Base-by-base conservation (phyloP, 2,113 vertebrate genomes). In the Hassar affinis region DNA sequence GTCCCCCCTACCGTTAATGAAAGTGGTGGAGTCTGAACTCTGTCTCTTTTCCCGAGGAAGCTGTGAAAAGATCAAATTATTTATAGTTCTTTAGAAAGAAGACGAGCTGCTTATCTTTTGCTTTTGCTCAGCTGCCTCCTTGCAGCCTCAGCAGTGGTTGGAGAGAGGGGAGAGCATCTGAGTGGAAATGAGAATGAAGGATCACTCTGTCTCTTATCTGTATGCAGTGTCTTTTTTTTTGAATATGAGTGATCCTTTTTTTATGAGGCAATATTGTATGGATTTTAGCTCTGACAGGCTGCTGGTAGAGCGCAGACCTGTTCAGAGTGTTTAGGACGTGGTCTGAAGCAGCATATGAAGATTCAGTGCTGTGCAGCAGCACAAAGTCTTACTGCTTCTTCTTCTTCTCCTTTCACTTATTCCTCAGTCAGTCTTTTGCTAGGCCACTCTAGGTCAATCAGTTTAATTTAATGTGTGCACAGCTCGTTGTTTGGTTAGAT, bases 31-130 rank as follows among this genome's bases (percentile, higher is more conserved):
- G 52, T 79, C 49, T 83, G 86, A 85, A 82, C 79, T 81, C 85
- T 84, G 82, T 90, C 84, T 77, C 81, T 35, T 79, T 79, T 69
- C 88, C 87, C 81, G 85, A 78, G 82, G 87, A 91, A 83, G 86
- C 89, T 87, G 85, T 87, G 90, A 92, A 92, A 93, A 90, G 87
- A 92, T 85, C 86, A 88, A 85, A 91, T 94, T 93, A 93, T 93
- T 93, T 93, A 91, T 91, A 88, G 90, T 87, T 35, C 78, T 8
- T 57, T 59, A 81, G 86, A 90, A 89, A 91, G 82, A 76, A 88
- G 90, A 81, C 35, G n/a, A 85, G 85, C 86, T 87, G 86, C 91
- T 92, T 90, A 92, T 93, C 92, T 91, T 90, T 90, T 88, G 86
- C 80, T 57, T 72, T 57, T 27, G 45, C 86, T 59, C 79, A 72